Evolutionary conservation across 2,797 vertebrate genomes (phyloP), one percentile per base, ranked within the genome.

Genomic region (Eupleurogrammus muticus): DNA sequence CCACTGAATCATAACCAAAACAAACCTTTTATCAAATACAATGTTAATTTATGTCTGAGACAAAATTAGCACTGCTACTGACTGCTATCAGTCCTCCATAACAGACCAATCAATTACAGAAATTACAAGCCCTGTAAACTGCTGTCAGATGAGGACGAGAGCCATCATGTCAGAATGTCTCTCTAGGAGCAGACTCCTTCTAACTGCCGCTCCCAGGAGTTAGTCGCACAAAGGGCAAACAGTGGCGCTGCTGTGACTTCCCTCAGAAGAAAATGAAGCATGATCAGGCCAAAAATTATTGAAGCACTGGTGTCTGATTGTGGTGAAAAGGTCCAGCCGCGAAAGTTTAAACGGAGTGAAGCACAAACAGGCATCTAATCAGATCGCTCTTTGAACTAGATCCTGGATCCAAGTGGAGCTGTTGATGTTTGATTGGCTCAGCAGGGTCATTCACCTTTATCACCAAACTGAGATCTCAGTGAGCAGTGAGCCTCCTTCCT

Each of bases 401-500:
- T 54, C 19, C 52, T 56, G 46, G 56, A 32, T 28, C 28, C 5
- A 13, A 9, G 4, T 38, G 0, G 1, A 17, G 14, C 4, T 10
- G 47, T 32, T 66, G 66, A 73, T 75, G 40, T 68, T 32, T 58
- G 64, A 55, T 87, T 83, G 77, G 61, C 71, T 75, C 84, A 35
- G 70, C 14, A 5, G 17, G 84, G 81, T 86, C 71, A 12, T 87
- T 85, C 52, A 84, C 83, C 86, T 80, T 34, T 40, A 55, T 70
- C 83, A 49, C 76, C 82, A 63, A 59, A 61, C 70, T 51, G 67
- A 84, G 61, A 86, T 55, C 83, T 28, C 28, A 28, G 28, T 28
- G 28, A 28, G 61, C 61, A 57, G 8, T 40, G 17, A 20, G 24
- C 51, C 28, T 66, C 66, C 42, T 49, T 32, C 35, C 2, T 51